Evolutionary conservation across 2,797 vertebrate genomes (phyloP).

Genomic region (Pseudochromis fuscus): DNA sequence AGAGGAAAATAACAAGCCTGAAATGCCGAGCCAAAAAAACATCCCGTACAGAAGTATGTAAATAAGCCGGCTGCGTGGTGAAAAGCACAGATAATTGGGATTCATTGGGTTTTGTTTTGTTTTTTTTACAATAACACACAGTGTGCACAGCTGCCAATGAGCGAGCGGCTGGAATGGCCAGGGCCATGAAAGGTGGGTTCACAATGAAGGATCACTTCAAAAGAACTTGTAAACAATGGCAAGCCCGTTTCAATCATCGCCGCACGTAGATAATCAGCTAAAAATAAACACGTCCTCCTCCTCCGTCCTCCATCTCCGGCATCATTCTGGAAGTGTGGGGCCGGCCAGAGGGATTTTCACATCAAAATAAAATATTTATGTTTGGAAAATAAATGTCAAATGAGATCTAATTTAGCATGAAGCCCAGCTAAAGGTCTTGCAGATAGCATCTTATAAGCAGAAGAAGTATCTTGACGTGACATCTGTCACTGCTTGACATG

Average conservation of each 20-base stretch:
- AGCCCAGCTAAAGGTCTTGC: slow-evolving; percentile 71
- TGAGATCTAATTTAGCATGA: slow-evolving; percentile 80
- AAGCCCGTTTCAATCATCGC: slow-evolving; percentile 79
- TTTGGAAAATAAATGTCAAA: slow-evolving; percentile 82
- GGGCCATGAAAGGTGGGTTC: slow-evolving; percentile 79
- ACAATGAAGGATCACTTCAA: slow-evolving; percentile 88
- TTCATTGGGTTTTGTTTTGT: too few relatives aligned
- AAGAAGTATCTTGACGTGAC: slow-evolving; percentile 62
- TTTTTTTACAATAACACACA: slow-evolving; percentile 67
- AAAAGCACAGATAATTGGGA: slow-evolving; percentile 73
- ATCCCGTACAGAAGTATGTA: slow-evolving; percentile 64
- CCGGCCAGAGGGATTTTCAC: slow-evolving; percentile 62
- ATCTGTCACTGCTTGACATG: slow-evolving; percentile 64
- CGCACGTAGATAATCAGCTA: slow-evolving; percentile 77
- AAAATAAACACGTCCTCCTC: slow-evolving; percentile 80
- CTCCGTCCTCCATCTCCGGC: slow-evolving; percentile 61
- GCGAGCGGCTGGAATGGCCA: slow-evolving; percentile 72
- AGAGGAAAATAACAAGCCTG: slow-evolving; percentile 33
- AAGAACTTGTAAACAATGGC: slow-evolving; percentile 86
- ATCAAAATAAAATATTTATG: slow-evolving; percentile 82
- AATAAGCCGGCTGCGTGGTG: slow-evolving; percentile 61
- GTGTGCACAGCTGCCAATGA: slow-evolving; percentile 80
- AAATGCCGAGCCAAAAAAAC: slow-evolving; percentile 55
- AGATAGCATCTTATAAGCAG: slow-evolving; percentile 62
- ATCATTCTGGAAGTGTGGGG: slow-evolving; percentile 48